These are phyloP conservation scores for Coregonus clupeaformis DNA, from an alignment of 2,113 vertebrate species.

Conservation along the genomic window DNA sequence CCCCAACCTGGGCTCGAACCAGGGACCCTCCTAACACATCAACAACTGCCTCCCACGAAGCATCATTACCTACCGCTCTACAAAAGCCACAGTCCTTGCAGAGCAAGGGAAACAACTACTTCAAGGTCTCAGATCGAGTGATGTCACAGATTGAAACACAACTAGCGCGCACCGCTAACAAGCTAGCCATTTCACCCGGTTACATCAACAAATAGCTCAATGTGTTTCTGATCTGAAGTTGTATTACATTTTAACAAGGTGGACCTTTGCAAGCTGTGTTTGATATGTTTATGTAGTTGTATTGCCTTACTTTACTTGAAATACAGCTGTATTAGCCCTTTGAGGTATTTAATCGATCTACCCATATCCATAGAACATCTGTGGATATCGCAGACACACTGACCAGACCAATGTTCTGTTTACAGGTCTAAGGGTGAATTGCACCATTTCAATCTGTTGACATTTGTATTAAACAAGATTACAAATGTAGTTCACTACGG, in stretches of 20 bases:
- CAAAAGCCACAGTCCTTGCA: too few relatives aligned
- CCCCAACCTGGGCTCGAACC: too few relatives aligned
- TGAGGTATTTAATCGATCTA: constrained; percentile 17
- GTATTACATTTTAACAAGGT: background rate
- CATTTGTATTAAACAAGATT: constrained; percentile 23
- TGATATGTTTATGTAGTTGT: background rate
- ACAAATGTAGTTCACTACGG: constrained; percentile 10
- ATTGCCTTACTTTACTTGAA: constrained; percentile 16
- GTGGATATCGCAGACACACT: background rate
- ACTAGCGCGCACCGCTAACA: too few relatives aligned
- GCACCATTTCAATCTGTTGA: constrained; percentile 18
- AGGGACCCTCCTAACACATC: too few relatives aligned
- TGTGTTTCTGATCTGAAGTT: constrained; percentile 8
- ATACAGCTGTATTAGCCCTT: constrained; percentile 1
- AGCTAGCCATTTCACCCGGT: too few relatives aligned
- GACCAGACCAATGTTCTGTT: constrained; percentile 11
- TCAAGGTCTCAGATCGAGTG: too few relatives aligned
- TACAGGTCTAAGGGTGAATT: background rate
- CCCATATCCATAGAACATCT: constrained; percentile 18
- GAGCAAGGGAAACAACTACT: too few relatives aligned
- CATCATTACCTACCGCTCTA: too few relatives aligned
- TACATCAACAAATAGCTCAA: background rate
- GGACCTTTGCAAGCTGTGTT: constrained; percentile 19
- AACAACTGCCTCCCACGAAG: too few relatives aligned
- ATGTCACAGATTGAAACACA: too few relatives aligned